These are phyloP conservation scores for Centrocercus urophasianus DNA, from an alignment of 2,113 vertebrate genomes.

Conservation along the genomic window DNA sequence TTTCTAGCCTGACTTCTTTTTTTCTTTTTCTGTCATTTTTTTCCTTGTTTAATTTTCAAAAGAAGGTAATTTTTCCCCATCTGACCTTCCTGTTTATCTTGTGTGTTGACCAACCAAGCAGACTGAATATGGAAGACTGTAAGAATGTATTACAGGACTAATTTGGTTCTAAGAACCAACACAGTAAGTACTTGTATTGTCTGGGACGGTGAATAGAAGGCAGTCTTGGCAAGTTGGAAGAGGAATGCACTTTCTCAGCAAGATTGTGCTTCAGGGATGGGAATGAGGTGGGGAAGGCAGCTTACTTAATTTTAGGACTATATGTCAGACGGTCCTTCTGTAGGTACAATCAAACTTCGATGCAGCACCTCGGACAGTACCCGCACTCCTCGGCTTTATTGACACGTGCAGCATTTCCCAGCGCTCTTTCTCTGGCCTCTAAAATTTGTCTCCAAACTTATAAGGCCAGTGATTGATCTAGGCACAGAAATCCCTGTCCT, in stretches of 20 bases:
- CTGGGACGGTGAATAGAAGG: accelerated
- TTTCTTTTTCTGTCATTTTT: background rate
- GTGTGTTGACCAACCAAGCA: background rate
- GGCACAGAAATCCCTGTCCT: background rate
- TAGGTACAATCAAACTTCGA: background rate
- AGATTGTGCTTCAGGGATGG: too few relatives aligned
- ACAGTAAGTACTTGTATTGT: accelerated
- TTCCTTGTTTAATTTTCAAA: background rate
- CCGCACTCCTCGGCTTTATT: background rate
- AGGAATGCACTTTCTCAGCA: background rate
- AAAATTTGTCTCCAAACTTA: background rate
- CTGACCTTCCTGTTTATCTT: background rate
- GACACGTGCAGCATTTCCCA: background rate
- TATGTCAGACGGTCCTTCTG: background rate
- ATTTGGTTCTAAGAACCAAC: background rate
- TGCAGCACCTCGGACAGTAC: background rate
- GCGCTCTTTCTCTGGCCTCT: background rate
- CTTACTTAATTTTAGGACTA: background rate
- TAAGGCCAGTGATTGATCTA: background rate
- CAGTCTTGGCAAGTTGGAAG: background rate
- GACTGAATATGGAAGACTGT: background rate
- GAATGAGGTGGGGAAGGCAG: background rate
- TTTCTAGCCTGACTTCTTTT: background rate
- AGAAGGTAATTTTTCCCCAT: background rate
- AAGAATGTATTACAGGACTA: background rate